These are phyloP conservation scores for Addax nasomaculatus DNA, from an alignment of 2,113 vertebrate genomes.

Conservation along the genomic window DNA sequence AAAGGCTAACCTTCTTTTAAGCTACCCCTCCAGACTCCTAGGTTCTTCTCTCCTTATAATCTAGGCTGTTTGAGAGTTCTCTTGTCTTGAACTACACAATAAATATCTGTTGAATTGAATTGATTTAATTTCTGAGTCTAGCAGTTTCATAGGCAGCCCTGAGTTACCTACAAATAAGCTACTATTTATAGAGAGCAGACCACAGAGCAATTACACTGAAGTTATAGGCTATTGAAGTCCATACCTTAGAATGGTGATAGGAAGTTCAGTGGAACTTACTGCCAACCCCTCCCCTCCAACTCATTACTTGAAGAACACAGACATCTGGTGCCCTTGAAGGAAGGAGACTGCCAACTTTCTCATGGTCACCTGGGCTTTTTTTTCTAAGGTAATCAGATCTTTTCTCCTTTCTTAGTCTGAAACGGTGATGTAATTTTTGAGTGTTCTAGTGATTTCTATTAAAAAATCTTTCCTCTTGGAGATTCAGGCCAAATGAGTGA, in stretches of 20 bases:
- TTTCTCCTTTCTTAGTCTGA: not conserved
- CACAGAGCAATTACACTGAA: not conserved
- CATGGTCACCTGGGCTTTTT: not conserved
- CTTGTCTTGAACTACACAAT: not conserved
- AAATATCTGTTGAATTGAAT: not conserved
- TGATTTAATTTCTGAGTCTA: slow-evolving; percentile 6
- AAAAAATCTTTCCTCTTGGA: not conserved
- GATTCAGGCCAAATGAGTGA: not conserved
- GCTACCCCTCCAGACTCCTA: not conserved
- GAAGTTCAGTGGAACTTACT: not conserved
- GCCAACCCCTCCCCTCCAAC: not conserved
- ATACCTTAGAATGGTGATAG: not conserved
- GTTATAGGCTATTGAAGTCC: not conserved
- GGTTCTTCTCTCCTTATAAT: not conserved
- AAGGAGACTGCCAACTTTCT: not conserved
- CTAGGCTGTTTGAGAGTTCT: not conserved
- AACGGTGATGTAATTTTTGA: not conserved
- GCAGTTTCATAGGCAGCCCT: not conserved
- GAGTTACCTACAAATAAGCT: not conserved
- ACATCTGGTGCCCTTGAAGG: not conserved
- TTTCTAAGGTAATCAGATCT: not conserved
- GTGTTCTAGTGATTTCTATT: not conserved
- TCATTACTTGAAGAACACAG: not conserved
- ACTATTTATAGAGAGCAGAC: not conserved
- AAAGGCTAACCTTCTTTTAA: not conserved